Evolutionary conservation across 1,140 invertebrate genomes (phyloP).

Genomic region (Atta cephalotes): DNA sequence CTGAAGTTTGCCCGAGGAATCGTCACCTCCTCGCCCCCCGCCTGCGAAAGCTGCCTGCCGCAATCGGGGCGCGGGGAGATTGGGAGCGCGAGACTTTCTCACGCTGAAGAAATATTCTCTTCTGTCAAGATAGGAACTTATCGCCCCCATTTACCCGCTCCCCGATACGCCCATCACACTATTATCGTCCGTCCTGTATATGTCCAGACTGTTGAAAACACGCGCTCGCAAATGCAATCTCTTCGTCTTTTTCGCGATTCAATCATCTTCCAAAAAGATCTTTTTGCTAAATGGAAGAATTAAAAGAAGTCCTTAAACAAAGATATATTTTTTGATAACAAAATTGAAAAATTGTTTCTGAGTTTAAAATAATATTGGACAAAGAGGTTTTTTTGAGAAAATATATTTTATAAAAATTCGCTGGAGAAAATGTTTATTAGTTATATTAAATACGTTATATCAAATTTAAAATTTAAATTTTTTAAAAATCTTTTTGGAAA

Average conservation of each 20-base stretch:
- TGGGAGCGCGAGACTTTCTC: conserved; percentile 71
- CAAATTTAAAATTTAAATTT: background rate
- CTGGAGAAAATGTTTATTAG: background rate
- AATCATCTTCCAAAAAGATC: background rate
- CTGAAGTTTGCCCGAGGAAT: conserved; percentile 72
- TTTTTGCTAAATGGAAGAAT: background rate
- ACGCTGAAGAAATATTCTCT: conserved; percentile 36
- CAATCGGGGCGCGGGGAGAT: conserved; percentile 84
- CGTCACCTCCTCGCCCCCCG: conserved; percentile 79
- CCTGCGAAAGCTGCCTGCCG: conserved; percentile 83
- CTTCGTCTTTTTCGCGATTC: background rate
- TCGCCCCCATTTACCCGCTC: conserved; percentile 80
- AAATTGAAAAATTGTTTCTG: background rate
- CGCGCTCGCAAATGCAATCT: conserved; percentile 19
- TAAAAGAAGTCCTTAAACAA: background rate
- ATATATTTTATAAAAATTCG: background rate
- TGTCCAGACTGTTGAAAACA: conserved; percentile 23
- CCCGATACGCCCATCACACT: conserved; percentile 78
- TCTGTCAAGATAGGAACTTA: conserved; percentile 51
- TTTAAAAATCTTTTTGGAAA: background rate
- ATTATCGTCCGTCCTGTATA: conserved; percentile 22
- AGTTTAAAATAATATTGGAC: background rate
- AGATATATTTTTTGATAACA: background rate
- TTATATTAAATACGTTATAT: background rate
- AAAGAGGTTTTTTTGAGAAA: background rate